Evolutionary conservation across 2,797 vertebrate genomes (phyloP).

Genomic region (Tamandua tetradactyla): DNA sequence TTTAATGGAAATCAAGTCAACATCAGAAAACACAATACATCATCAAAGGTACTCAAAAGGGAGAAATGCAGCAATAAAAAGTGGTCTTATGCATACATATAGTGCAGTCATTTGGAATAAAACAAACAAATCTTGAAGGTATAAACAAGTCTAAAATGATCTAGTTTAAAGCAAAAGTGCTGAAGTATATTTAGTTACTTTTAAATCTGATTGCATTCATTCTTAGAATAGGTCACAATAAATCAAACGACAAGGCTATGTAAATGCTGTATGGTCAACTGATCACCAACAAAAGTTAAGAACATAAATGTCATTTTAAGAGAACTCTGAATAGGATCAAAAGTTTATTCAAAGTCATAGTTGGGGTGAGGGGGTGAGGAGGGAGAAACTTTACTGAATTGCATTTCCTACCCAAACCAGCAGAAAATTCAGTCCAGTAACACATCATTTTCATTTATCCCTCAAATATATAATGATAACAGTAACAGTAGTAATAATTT

Average conservation of each 20-base stretch:
- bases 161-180: constrained; percentile 89
- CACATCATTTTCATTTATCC: constrained; percentile 78
- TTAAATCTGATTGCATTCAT: constrained; percentile 86
- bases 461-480: constrained; percentile 41
- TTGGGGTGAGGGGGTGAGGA: neutral
- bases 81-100: constrained; percentile 88
- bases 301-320: constrained; percentile 68
- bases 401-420: constrained; percentile 72
- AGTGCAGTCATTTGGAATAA: constrained; percentile 87
- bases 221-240: constrained; percentile 82
- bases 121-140: constrained; percentile 84
- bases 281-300: constrained; percentile 78
- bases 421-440: constrained; percentile 80
- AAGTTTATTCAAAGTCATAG: constrained; percentile 47
- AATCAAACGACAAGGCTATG: constrained; percentile 80
- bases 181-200: constrained; percentile 85
- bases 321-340: constrained; percentile 69
- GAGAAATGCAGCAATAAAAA: constrained; percentile 82
- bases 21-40: constrained; percentile 86
- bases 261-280: constrained; percentile 79
- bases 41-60: constrained; percentile 83
- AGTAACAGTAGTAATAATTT: neutral
- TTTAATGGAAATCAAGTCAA: constrained; percentile 84
- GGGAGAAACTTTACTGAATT: constrained; percentile 65
- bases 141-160: constrained; percentile 85